Evolutionary conservation across 2,888 invertebrate genomes (phyloP).

Genomic region (Rhorus exstirpatorius): DNA sequence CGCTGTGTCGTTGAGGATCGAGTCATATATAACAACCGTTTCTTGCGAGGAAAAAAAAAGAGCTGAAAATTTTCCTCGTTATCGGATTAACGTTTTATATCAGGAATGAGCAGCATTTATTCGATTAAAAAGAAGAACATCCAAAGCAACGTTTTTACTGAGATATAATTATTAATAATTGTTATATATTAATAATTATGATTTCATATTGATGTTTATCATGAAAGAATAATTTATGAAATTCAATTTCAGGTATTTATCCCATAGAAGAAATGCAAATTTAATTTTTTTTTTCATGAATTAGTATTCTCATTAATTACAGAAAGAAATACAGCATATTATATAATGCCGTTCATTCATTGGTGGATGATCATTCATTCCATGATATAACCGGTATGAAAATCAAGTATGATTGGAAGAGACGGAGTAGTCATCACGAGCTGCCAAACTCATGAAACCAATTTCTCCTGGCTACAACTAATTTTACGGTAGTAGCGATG

Average conservation of each 20-base stretch:
- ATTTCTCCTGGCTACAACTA: background rate
- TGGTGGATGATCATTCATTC: no score
- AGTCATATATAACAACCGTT: constrained; percentile 22
- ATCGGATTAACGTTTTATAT: background rate
- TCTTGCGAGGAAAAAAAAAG: constrained; percentile 28
- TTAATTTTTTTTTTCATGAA: no score
- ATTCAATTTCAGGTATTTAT: background rate
- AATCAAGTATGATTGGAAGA: background rate
- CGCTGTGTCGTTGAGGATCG: constrained; percentile 14
- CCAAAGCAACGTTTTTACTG: background rate
- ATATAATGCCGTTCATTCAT: no score
- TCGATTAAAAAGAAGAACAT: background rate
- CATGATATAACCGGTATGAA: background rate
- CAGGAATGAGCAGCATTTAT: background rate
- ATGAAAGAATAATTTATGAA: background rate
- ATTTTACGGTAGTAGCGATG: background rate
- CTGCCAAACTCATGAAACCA: constrained; percentile 2
- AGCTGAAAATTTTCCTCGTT: background rate
- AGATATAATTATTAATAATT: background rate
- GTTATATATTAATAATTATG: background rate
- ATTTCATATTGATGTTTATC: background rate
- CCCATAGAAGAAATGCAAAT: no score
- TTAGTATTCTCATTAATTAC: no score
- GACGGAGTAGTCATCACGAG: background rate
- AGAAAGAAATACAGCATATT: no score